phyloP scores from a whole-genome alignment of 2,888 invertebrate species.

The Seira sanloemensis region DNA sequence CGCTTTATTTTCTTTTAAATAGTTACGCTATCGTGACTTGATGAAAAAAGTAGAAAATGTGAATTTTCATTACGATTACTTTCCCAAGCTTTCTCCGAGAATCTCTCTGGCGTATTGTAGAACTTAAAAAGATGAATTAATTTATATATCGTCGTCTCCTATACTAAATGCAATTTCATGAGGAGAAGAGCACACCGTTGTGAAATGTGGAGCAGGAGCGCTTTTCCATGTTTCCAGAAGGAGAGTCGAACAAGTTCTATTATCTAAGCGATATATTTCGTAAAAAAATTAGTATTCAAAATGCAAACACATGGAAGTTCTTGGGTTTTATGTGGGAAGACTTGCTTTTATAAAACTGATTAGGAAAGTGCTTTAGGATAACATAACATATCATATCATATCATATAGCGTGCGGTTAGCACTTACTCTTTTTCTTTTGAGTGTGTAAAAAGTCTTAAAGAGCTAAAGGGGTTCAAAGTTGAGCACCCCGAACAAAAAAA shows the following conservation, averaged over 20 bases:
- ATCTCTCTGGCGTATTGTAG: neutral
- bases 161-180: neutral
- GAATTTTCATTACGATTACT: neutral
- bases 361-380: neutral
- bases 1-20: constrained; percentile 4
- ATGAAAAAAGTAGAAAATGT: neutral
- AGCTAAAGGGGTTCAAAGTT: no score
- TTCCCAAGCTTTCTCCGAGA: neutral
- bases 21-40: neutral
- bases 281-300: neutral
- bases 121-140: neutral
- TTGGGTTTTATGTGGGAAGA: neutral
- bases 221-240: no score
- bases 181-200: neutral
- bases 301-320: neutral
- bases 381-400: no score
- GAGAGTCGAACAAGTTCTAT: no score
- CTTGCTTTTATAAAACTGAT: neutral
- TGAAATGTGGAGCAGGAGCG: neutral
- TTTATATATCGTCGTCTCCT: neutral
- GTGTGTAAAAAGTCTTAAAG: no score
- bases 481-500: no score
- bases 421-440: no score
- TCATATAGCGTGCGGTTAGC: no score
- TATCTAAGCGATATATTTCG: neutral